Evolutionary conservation across 35 echinoderm and acorn worm species (phyloP).

Genomic region (Apostichopus japonicus): DNA sequence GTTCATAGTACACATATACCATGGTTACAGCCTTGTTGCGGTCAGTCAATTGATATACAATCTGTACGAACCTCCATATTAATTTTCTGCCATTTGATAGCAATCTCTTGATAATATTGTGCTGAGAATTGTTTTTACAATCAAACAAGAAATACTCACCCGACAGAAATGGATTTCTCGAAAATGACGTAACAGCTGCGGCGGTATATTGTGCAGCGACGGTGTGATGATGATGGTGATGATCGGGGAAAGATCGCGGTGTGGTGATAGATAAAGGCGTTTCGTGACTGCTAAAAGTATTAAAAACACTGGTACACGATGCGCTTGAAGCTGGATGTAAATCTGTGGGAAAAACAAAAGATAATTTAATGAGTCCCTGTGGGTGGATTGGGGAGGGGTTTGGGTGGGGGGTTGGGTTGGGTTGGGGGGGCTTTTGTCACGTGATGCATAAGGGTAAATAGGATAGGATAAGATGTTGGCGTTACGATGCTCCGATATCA

Average conservation of each 20-base stretch:
- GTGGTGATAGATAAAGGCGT: constrained; percentile 1
- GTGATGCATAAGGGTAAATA: too few relatives aligned
- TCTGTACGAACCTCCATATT: neutral
- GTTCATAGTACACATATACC: too few relatives aligned
- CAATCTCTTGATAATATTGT: too few relatives aligned
- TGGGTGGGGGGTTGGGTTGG: too few relatives aligned
- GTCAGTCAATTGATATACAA: too few relatives aligned
- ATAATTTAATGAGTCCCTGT: neutral
- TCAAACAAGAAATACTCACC: neutral
- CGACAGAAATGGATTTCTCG: constrained; percentile 53
- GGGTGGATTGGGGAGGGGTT: too few relatives aligned
- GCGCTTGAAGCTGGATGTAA: constrained; percentile 9
- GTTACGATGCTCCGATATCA: too few relatives aligned
- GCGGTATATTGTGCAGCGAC: constrained; percentile 53
- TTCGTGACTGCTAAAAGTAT: constrained; percentile 22
- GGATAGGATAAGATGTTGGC: too few relatives aligned
- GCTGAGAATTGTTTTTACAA: neutral
- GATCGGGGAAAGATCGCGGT: constrained; percentile 46
- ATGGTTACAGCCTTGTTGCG: too few relatives aligned
- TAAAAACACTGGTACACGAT: constrained; percentile 36
- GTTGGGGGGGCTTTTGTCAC: too few relatives aligned
- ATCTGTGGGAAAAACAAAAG: neutral
- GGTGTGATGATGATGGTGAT: neutral
- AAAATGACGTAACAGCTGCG: constrained; percentile 52
- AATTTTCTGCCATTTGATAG: too few relatives aligned